These are phyloP conservation scores for Lepus oiostolus DNA, from an alignment of 2,797 vertebrate species.

Conservation along the genomic window DNA sequence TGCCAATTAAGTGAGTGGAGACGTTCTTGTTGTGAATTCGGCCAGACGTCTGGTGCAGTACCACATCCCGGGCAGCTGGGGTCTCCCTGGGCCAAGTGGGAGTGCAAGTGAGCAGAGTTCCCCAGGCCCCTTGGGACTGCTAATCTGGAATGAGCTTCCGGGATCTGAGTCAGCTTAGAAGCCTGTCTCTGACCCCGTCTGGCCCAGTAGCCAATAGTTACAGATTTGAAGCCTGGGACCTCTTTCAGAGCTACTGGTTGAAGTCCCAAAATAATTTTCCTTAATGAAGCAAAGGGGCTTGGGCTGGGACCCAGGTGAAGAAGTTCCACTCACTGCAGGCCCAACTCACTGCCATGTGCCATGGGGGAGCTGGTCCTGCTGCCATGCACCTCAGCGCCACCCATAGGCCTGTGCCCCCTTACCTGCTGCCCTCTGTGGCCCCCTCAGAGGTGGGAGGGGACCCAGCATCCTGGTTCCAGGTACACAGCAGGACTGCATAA, in stretches of 20 bases:
- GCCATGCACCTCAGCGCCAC: not conserved
- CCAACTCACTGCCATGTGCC: not conserved
- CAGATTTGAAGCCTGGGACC: not conserved
- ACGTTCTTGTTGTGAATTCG: conserved; percentile 99
- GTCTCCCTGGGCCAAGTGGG: conserved; percentile 87
- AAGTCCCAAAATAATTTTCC: not conserved
- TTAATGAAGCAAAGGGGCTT: not conserved
- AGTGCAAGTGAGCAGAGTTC: not conserved
- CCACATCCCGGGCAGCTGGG: conserved; percentile 90
- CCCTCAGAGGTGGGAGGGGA: conserved; percentile 74
- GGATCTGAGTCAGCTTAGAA: not conserved
- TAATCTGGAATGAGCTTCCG: not conserved
- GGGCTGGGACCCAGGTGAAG: not conserved
- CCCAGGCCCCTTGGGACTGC: not conserved
- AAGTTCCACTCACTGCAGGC: not conserved
- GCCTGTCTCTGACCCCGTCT: not conserved
- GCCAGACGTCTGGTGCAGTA: conserved; percentile 95
- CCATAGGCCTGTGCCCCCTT: not conserved
- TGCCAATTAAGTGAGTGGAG: conserved; percentile 97
- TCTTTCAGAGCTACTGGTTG: not conserved
- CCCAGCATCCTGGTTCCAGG: conserved; percentile 92
- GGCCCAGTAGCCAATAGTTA: not conserved
- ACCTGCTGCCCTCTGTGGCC: conserved; percentile 68
- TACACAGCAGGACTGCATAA: conserved; percentile 95
- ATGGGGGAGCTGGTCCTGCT: not conserved